Base-by-base conservation (phyloP, 2,113 vertebrate species). In the Notarius lentiginosus region DNA sequence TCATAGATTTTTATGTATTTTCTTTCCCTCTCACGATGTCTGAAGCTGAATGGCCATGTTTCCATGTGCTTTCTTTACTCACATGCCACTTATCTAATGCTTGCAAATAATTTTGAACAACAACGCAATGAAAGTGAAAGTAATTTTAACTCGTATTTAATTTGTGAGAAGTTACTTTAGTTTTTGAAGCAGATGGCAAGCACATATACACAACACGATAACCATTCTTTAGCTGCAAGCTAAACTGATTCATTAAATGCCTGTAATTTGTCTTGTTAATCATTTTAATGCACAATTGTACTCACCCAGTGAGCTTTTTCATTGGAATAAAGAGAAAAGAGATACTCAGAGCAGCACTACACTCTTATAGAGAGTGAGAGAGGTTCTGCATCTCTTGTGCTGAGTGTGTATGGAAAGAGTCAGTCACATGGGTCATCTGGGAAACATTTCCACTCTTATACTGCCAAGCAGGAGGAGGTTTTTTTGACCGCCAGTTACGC, bases 251-350 rank as follows among this genome's bases (percentile, higher is more conserved):
- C 22, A 9, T 65, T 65, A 49, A 18, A 24, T 0, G 1, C 47
- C 61, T 22, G n/a, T 72, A 56, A 70, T 22, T 34, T 72, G 15
- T 24, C 51, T 15, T 2, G 4, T 7, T 49, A 83, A 83, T 27
- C 3, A 24, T 79, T 53, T 66, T 20, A n/a, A 41, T 58, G 77
- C 75, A 27, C 17, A 49, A 18, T 15, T 88, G 9, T 79, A 95
- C 95, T 96, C 93, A 96, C 95, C 94, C 84, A 79, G 90, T 89
- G 86, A 86, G 93, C 89, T 92, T 95, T 96, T 92, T 95, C 95
- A 96, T 96, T 94, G 93, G 94, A 93, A 93, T 89, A 92, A 61
- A 87, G 87, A 89, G 86, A 34, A 87, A 89, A 86, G 70, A 89
- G 90, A 90, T 91, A 61, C 88, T 75, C 89, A 63, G 79, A 92